Conservation (phyloP, 1,140 invertebrate species). For the Rhizoglyphus robini region DNA sequence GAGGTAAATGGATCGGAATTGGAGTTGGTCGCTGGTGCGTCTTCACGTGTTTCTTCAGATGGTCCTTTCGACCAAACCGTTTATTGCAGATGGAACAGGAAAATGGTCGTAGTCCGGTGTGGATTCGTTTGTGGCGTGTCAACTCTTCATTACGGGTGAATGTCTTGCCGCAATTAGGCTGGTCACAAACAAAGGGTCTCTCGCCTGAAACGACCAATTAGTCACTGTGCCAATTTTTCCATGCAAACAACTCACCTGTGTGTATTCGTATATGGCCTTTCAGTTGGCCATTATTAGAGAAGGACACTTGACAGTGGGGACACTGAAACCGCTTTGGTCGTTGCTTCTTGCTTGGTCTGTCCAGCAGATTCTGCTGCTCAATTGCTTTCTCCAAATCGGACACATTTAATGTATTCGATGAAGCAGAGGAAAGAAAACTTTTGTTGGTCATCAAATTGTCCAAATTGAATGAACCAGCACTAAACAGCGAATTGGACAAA, state of each 20-base stretch:
- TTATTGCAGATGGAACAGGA: constrained; percentile 65
- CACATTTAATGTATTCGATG: not conserved
- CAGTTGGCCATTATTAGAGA: constrained; percentile 82
- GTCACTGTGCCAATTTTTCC: too few relatives aligned
- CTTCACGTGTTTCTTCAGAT: constrained; percentile 79
- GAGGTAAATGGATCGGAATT: not conserved
- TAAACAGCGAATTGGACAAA: too few relatives aligned
- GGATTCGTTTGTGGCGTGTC: constrained; percentile 68
- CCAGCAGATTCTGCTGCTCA: not conserved
- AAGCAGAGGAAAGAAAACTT: not conserved
- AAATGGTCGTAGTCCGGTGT: constrained; percentile 51
- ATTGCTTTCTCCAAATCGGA: not conserved
- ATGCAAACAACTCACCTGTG: constrained; percentile 47
- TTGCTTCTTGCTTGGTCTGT: constrained; percentile 45
- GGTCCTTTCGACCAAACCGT: constrained; percentile 82
- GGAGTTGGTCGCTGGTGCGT: constrained; percentile 49
- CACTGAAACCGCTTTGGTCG: constrained; percentile 76
- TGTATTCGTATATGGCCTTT: constrained; percentile 81
- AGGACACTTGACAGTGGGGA: constrained; percentile 70
- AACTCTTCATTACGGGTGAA: constrained; percentile 84
- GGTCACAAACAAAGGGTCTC: constrained; percentile 63
- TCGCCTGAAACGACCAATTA: constrained; percentile 27
- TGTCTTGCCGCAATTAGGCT: constrained; percentile 58
- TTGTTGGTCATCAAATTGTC: not conserved
- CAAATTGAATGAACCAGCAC: too few relatives aligned